A percentile compares a stretch with the other conserved stretches of the same genome.
Evolutionary conservation across 2,888 invertebrate genomes (phyloP).

Genomic region (Adela reaumurella): DNA sequence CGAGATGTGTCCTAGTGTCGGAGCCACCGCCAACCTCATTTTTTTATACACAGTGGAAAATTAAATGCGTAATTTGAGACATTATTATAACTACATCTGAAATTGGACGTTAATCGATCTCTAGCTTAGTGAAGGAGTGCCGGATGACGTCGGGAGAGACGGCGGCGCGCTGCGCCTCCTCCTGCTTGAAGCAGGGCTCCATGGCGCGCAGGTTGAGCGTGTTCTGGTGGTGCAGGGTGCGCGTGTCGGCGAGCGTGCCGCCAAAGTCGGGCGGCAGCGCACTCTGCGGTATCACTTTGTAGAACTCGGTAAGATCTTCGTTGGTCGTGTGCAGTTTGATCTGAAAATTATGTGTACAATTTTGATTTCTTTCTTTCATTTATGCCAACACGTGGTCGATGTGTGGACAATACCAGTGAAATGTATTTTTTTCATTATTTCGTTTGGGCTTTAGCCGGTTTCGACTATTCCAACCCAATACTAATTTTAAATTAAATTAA

Average conservation of each 20-base stretch:
- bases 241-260: conserved; percentile 52
- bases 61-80: no score
- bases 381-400: no score
- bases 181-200: conserved; percentile 36
- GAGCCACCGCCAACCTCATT: no score
- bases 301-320: conserved; percentile 53
- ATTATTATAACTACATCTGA: no score
- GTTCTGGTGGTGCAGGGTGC: conserved; percentile 38
- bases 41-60: no score
- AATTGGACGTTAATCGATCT: conserved; percentile 63
- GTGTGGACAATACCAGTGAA: no score
- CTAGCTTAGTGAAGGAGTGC: conserved; percentile 67
- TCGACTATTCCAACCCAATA: no score
- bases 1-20: no score
- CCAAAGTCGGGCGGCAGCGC: conserved; percentile 61
- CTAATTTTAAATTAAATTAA: no score
- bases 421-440: no score
- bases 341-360: conserved; percentile 25
- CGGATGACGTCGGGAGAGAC: conserved; percentile 57
- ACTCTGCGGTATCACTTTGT: conserved; percentile 50
- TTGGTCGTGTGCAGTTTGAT: conserved; percentile 58
- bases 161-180: conserved; percentile 36
- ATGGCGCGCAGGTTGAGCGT: conserved; percentile 30
- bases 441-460: no score
- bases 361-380: no score